Conservation (phyloP, 2,888 invertebrate genomes). For the Prostheceraeus crozeri region DNA sequence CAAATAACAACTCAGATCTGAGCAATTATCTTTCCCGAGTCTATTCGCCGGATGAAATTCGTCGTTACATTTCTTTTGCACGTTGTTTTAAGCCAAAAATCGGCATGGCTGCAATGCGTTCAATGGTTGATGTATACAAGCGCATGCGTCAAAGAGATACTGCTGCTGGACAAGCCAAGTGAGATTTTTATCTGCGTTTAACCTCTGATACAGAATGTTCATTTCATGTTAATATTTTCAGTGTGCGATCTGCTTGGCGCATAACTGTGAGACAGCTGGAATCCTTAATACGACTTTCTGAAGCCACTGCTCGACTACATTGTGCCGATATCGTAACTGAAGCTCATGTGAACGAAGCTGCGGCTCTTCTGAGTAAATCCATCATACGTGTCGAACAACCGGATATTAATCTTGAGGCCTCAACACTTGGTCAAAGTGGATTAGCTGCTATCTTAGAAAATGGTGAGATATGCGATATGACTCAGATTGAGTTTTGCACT, state of each 20-base stretch:
- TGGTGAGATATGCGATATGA: too few relatives aligned
- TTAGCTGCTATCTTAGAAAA: too few relatives aligned
- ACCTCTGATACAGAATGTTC: too few relatives aligned
- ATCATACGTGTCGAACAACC: slow-evolving; percentile 95
- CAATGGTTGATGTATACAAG: slow-evolving; percentile 80
- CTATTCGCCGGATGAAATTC: slow-evolving; percentile 63
- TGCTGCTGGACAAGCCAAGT: too few relatives aligned
- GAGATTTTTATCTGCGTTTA: too few relatives aligned
- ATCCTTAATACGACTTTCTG: slow-evolving; percentile 86
- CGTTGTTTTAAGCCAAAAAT: slow-evolving; percentile 83
- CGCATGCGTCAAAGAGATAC: slow-evolving; percentile 73
- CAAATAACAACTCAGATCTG: slow-evolving; percentile 11
- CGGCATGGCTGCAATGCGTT: slow-evolving; percentile 68
- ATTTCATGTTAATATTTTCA: too few relatives aligned
- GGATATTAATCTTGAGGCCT: slow-evolving; percentile 82
- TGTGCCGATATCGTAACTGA: slow-evolving; percentile 73
- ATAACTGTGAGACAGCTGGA: slow-evolving; percentile 93
- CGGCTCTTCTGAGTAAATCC: slow-evolving; percentile 81
- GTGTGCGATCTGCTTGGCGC: slow-evolving; percentile 75
- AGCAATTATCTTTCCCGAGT: not conserved
- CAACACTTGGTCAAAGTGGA: too few relatives aligned
- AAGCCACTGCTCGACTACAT: slow-evolving; percentile 90
- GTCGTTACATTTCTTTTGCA: slow-evolving; percentile 91
- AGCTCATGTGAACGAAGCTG: slow-evolving; percentile 83
- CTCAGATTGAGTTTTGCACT: too few relatives aligned